Evolutionary conservation across 2,888 invertebrate species (phyloP), one percentile per base, ranked within the genome.

Genomic region (Cephus nigrinus): DNA sequence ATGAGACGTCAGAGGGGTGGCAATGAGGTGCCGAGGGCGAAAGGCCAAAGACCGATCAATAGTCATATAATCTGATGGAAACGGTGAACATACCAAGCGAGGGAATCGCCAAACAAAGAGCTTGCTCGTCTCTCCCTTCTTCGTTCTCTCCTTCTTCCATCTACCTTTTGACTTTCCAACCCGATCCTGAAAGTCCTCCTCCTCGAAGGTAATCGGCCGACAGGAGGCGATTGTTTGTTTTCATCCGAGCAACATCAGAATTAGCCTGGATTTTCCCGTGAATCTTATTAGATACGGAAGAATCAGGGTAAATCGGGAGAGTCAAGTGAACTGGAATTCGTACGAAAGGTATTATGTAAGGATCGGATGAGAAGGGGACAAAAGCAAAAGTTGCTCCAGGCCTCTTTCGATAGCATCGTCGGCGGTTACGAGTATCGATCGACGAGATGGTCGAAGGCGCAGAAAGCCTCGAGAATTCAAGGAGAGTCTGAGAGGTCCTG

Each of bases 161-260:
- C 40, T 5, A 40, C 40, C 40, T 15, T 40, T 40, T 40, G 2
- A 81, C 83, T 80, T 75, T 83, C 78, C 84, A 80, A 82, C 85
- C 85, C 78, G 76, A 77, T 80, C 77, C 80, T 79, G 79, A 78
- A 78, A 75, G 55, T 76, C 72, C 80, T 79, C 77, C 76, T 80
- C 73, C 81, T 83, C 75, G 81, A 77, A 78, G 79, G 75, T 77
- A 79, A 82, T 81, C 81, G 81, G 80, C 75, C 80, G 77, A 78
- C 80, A 75, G 80, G 81, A 81, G 82, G 68, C 74, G 77, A 68
- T 74, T 77, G 34, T 71, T 77, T 77, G 68, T 77, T 74, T 77
- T 73, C 23, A 34, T 34, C 33, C 30, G 69, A 35, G 75, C 33
- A 78, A 69, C 69, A n/a, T 75, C 77, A 30, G 68, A 68, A 68